Conservation (phyloP, 2,888 invertebrate genomes). For the Alviniconcha strummeri region DNA sequence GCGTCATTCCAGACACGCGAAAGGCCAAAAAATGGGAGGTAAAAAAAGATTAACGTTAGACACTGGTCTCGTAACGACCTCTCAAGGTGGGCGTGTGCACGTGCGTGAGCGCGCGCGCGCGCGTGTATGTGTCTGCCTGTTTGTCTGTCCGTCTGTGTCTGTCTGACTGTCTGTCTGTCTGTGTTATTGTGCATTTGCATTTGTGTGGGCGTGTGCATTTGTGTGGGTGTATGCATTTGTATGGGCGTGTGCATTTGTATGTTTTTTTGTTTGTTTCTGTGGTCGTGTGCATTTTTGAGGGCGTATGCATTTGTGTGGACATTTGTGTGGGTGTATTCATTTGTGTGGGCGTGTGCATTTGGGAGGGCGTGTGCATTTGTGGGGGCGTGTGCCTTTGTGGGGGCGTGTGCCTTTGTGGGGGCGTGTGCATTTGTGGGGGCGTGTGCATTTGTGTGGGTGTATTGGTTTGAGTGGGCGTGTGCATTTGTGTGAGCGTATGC, state of each 20-base stretch:
- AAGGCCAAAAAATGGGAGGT: too few species aligned
- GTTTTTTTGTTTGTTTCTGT: not conserved
- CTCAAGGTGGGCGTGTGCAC: too few species aligned
- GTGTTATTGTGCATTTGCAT: too few species aligned
- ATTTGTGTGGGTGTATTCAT: not conserved
- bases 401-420: not conserved
- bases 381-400: not conserved
- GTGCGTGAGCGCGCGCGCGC: too few species aligned
- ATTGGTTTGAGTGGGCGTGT: not conserved
- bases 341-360: not conserved
- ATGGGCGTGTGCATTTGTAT: too few species aligned
- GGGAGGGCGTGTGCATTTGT: not conserved
- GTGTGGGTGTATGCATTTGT: too few species aligned
- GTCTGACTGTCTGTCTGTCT: not conserved
- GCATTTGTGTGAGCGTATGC: not conserved
- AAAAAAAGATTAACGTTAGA: too few species aligned
- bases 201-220: too few species aligned
- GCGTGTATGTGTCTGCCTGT: not conserved
- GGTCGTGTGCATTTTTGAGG: not conserved
- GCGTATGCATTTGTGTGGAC: too few species aligned
- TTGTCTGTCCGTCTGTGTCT: not conserved
- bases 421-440: not conserved
- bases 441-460: conserved; percentile 3
- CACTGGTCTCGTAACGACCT: too few species aligned
- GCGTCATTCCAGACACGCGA: too few species aligned